A percentile compares a stretch with the other conserved stretches of the same genome.
These are phyloP conservation scores for Athalia circularis DNA, from an alignment of 2,888 invertebrate genomes.

Conservation along the genomic window DNA sequence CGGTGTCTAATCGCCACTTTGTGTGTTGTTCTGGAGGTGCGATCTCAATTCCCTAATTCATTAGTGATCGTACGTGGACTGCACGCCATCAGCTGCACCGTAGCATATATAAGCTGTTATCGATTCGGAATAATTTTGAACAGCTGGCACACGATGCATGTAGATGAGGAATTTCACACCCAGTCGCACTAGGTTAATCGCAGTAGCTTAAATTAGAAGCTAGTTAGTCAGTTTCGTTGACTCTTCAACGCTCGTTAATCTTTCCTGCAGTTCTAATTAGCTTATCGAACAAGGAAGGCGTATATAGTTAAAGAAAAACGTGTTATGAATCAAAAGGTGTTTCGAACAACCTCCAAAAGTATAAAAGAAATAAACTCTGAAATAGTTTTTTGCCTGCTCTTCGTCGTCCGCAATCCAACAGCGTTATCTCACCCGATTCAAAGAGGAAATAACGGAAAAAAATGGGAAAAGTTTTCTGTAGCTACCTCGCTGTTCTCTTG, in stretches of 20 bases:
- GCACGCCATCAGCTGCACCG: not conserved
- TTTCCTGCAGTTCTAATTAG: slow-evolving; percentile 20
- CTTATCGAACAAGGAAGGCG: slow-evolving; percentile 35
- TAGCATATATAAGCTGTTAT: not conserved
- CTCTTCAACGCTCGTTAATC: not conserved
- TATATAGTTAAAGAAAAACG: slow-evolving; percentile 4
- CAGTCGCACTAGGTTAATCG: not conserved
- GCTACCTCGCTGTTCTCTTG: not conserved
- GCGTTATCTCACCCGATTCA: not conserved
- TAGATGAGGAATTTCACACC: not conserved
- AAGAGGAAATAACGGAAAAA: not conserved
- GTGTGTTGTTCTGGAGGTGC: not conserved
- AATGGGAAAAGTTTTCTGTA: slow-evolving; percentile 1
- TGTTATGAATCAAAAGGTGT: slow-evolving; percentile 28
- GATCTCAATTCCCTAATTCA: slow-evolving; percentile 27
- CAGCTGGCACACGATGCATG: not conserved
- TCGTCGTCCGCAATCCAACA: not conserved
- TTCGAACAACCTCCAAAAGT: not conserved
- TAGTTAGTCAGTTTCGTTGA: slow-evolving; percentile 1
- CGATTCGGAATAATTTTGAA: not conserved
- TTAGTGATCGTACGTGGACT: not conserved
- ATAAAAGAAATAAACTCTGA: slow-evolving; percentile 1
- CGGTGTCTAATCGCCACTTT: not conserved
- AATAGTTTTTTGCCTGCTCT: slow-evolving; percentile 1
- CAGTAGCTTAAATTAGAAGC: slow-evolving; percentile 1